Conservation (phyloP, 2,797 vertebrate species). For the Tarsius wallacei region DNA sequence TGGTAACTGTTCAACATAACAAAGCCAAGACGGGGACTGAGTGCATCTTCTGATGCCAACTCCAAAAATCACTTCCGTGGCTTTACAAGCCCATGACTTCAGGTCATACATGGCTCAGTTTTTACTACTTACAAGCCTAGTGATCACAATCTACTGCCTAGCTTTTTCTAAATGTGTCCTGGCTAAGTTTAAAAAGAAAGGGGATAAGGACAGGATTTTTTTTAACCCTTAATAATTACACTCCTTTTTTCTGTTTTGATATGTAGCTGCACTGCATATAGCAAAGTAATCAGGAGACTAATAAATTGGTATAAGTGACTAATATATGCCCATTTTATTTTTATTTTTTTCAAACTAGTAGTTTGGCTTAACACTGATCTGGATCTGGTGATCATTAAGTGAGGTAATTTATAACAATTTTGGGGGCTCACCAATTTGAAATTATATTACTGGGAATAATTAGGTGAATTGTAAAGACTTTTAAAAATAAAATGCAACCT, state of each 20-base stretch:
- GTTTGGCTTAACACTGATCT: background rate
- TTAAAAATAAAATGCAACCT: slow-evolving; percentile 35
- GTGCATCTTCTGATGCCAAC: too few species aligned
- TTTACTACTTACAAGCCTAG: too few species aligned
- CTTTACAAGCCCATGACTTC: too few species aligned
- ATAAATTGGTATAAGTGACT: background rate
- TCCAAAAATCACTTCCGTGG: too few species aligned
- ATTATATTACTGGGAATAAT: slow-evolving; percentile 50
- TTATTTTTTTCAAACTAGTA: background rate
- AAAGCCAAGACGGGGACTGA: too few species aligned
- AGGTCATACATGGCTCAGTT: too few species aligned
- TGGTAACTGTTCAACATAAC: too few species aligned
- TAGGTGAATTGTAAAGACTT: background rate
- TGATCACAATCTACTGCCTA: too few species aligned
- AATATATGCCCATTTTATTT: background rate
- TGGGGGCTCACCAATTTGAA: background rate
- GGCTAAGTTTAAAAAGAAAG: background rate
- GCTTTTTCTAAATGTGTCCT: slow-evolving; percentile 9
- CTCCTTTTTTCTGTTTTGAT: background rate
- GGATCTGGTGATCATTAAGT: background rate
- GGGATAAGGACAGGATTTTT: background rate
- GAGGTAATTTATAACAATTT: background rate
- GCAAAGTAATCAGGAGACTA: background rate
- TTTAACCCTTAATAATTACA: background rate
- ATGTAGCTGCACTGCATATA: background rate